Percentiles rank a stretch among this genome's conserved stretches.
Conservation (phyloP, 2,888 invertebrate species). For the Agrochola litura region DNA sequence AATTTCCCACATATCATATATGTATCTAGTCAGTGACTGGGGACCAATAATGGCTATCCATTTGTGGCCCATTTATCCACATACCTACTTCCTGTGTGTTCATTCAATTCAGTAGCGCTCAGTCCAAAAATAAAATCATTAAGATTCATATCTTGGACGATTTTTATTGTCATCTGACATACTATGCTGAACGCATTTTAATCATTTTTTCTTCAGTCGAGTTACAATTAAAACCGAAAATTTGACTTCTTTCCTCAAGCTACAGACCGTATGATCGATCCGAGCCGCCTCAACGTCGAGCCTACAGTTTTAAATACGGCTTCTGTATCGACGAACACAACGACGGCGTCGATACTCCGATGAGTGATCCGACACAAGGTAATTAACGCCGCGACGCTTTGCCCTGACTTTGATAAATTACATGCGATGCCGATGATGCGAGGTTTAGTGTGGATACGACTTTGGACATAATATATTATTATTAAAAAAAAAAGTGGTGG, state of each 20-base stretch:
- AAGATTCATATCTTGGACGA: background rate
- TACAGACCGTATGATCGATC: slow-evolving; percentile 1
- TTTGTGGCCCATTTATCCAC: background rate
- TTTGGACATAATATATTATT: background rate
- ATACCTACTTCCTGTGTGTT: background rate
- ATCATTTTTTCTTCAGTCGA: background rate
- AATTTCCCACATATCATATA: too few relatives aligned
- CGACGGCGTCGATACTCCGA: slow-evolving; percentile 38
- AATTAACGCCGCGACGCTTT: slow-evolving; percentile 72
- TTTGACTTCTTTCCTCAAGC: background rate
- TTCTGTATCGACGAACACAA: slow-evolving; percentile 19
- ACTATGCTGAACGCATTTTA: too few relatives aligned
- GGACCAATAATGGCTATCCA: background rate
- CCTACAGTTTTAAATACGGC: slow-evolving; percentile 24
- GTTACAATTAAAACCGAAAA: background rate
- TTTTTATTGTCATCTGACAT: background rate
- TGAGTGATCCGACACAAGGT: slow-evolving; percentile 65
- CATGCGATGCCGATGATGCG: slow-evolving; percentile 43
- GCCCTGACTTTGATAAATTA: slow-evolving; percentile 75
- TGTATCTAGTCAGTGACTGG: background rate
- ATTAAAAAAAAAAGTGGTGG: too few relatives aligned
- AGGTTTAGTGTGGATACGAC: slow-evolving; percentile 49
- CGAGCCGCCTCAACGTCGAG: background rate
- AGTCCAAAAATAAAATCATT: too few relatives aligned
- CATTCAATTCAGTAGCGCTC: background rate